A percentile compares a stretch with the other conserved stretches of the same genome.
Evolutionary conservation across 2,113 vertebrate genomes (phyloP).

Genomic region (Microcebus tavaratra): DNA sequence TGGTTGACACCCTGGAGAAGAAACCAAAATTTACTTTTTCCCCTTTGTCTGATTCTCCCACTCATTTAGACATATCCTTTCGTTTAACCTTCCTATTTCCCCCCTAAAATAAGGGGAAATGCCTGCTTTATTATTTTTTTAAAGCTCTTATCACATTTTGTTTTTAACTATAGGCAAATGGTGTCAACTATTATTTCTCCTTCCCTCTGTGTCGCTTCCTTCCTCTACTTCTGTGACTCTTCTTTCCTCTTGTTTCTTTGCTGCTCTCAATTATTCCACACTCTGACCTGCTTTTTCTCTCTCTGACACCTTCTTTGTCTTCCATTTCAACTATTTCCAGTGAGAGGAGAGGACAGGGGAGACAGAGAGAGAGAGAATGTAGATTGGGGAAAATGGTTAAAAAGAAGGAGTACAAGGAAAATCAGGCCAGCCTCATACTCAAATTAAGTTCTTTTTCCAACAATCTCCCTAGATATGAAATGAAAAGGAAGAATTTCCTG

Average conservation of each 20-base stretch:
- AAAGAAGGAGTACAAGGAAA: neutral
- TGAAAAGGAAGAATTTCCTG: neutral
- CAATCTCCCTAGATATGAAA: neutral
- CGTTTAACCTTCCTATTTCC: neutral
- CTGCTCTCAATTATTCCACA: neutral
- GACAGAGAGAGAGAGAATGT: neutral
- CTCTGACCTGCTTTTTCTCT: neutral
- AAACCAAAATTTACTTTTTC: neutral
- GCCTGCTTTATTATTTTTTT: neutral
- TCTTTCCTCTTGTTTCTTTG: neutral
- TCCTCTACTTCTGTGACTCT: neutral
- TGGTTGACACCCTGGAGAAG: neutral
- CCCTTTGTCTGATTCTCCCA: neutral
- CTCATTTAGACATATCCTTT: neutral
- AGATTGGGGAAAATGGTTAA: neutral
- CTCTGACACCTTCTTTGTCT: neutral
- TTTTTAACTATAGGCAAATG: neutral
- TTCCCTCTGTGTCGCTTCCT: neutral
- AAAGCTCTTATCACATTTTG: neutral
- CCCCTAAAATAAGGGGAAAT: neutral
- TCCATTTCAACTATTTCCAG: neutral
- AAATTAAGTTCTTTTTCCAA: neutral
- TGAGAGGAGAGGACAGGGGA: neutral
- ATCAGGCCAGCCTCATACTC: neutral
- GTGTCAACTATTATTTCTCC: neutral